Evolutionary conservation across 2,113 vertebrate genomes (phyloP).

Genomic region (Corapipo altera): DNA sequence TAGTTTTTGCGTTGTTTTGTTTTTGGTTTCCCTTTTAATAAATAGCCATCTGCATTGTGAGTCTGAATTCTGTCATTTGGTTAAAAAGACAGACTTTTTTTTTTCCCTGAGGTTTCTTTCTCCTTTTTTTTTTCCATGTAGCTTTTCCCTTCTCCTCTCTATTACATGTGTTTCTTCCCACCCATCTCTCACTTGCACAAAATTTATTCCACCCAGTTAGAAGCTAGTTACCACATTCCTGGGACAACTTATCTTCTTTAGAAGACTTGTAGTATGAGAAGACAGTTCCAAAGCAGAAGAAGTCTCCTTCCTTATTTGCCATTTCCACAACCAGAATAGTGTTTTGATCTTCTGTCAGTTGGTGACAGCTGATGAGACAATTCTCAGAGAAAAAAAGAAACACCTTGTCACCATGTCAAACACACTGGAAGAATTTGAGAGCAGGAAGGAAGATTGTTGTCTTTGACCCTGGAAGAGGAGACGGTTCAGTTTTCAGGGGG

Average conservation of each 20-base stretch:
- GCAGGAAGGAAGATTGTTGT: background rate
- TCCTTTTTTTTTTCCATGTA: rapidly evolving
- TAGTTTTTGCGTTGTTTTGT: background rate
- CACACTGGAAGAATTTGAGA: background rate
- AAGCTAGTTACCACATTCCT: background rate
- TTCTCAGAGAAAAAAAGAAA: background rate
- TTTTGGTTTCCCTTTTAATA: background rate
- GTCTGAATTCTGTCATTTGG: background rate
- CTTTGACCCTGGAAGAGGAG: rapidly evolving
- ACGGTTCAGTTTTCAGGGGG: background rate
- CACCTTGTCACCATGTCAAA: background rate
- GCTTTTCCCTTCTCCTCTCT: background rate
- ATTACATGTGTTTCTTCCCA: background rate
- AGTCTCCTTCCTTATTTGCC: background rate
- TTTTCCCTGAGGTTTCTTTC: background rate
- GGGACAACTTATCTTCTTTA: background rate
- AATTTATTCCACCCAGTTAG: background rate
- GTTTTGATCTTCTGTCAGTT: background rate
- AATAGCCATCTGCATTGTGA: background rate
- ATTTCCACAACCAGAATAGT: background rate
- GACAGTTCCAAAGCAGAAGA: background rate
- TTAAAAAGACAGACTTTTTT: background rate
- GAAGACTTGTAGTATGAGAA: background rate
- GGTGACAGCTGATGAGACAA: background rate
- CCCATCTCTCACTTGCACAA: background rate